phyloP scores from a whole-genome alignment of 1,140 invertebrate species.

The Drosophila mojavensis region DNA sequence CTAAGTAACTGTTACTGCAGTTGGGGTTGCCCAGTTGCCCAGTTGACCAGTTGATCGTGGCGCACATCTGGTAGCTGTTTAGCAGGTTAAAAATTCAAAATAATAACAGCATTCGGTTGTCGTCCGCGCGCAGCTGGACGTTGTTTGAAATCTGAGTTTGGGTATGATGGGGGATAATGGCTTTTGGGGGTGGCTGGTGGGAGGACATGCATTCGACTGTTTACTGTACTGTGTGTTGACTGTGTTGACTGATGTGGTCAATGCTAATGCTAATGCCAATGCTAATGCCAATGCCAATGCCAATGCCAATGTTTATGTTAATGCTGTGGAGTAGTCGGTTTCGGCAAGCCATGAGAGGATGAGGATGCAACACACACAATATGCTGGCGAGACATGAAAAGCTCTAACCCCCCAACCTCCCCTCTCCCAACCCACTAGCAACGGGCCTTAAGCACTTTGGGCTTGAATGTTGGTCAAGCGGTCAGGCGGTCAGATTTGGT shows the following conservation, averaged over 20 bases:
- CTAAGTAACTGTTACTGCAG: constrained; percentile 15
- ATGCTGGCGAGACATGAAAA: constrained; percentile 56
- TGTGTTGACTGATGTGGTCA: not conserved
- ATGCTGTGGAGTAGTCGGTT: constrained; percentile 27
- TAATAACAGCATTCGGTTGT: constrained; percentile 72
- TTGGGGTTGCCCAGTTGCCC: constrained; percentile 18
- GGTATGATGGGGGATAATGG: constrained; percentile 42
- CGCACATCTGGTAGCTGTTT: constrained; percentile 31
- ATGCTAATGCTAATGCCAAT: constrained; percentile 39
- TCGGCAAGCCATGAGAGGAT: constrained; percentile 66
- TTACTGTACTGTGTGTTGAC: constrained; percentile 8
- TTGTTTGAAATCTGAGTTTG: constrained; percentile 29
- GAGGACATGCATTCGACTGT: constrained; percentile 17
- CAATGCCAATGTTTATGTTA: constrained; percentile 23
- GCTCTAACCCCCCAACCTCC: not conserved
- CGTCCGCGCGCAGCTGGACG: constrained; percentile 32
- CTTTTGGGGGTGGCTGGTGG: not conserved
- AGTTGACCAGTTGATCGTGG: not conserved
- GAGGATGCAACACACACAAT: constrained; percentile 61
- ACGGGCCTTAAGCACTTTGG: constrained; percentile 5
- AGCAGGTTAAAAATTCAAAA: constrained; percentile 72
- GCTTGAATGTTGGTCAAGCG: constrained; percentile 47
- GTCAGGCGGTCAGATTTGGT: constrained; percentile 7
- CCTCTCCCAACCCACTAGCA: not conserved
- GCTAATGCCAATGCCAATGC: constrained; percentile 35